Conservation (phyloP, 2,113 vertebrate species). For the Onychostruthus taczanowskii region DNA sequence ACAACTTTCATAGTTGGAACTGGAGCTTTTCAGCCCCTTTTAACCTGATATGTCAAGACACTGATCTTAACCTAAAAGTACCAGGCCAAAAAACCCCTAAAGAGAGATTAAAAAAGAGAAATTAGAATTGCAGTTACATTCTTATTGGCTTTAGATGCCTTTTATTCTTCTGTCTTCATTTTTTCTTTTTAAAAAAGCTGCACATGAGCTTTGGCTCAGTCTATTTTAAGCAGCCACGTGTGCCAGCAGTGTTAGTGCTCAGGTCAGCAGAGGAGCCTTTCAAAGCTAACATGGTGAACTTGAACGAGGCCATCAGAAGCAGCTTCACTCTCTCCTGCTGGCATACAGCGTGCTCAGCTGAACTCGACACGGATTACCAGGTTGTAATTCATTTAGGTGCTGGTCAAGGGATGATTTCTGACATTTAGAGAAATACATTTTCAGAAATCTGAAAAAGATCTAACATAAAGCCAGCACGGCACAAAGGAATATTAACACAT, state of each 20-base stretch:
- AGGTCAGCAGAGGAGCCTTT: constrained; percentile 11
- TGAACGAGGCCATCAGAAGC: background rate
- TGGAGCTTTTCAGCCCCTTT: background rate
- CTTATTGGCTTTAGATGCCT: background rate
- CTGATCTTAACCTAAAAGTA: background rate
- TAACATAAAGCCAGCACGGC: background rate
- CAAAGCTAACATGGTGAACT: background rate
- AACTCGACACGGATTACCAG: background rate
- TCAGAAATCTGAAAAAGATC: background rate
- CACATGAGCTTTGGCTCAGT: background rate
- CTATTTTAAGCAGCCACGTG: background rate
- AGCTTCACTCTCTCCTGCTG: background rate
- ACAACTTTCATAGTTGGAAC: background rate
- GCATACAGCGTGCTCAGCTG: background rate
- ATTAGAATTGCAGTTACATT: background rate
- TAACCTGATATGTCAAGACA: background rate
- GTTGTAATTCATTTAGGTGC: background rate
- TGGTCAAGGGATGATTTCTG: background rate
- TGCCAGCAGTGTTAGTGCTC: background rate
- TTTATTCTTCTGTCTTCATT: background rate
- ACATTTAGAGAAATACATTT: background rate
- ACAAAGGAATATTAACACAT: background rate
- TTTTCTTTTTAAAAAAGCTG: background rate
- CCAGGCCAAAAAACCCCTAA: background rate
- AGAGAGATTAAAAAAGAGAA: background rate